A percentile compares a stretch with the other conserved stretches of the same genome.
Conservation (phyloP, 2,797 vertebrate genomes). For the Stomatorhinus walkeri region DNA sequence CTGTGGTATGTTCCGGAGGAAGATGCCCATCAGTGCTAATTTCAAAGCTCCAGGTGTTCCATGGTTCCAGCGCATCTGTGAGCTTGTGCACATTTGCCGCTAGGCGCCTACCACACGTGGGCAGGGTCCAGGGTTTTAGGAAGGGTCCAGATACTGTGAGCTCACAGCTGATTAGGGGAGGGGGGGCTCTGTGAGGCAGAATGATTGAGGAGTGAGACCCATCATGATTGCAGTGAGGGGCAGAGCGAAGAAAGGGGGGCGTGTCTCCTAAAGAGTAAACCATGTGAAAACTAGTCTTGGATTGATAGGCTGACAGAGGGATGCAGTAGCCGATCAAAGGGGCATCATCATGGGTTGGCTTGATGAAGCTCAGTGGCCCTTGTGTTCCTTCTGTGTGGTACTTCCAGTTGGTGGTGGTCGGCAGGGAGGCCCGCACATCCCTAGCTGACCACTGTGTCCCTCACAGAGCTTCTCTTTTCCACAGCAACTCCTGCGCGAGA, state of each 20-base stretch:
- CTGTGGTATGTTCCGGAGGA: not conserved
- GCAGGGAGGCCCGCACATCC: not conserved
- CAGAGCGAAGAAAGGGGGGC: not conserved
- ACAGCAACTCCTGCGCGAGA: constrained; percentile 97
- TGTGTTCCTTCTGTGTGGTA: not conserved
- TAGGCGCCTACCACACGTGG: not conserved
- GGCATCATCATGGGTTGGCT: not conserved
- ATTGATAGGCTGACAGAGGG: not conserved
- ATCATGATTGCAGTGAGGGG: not conserved
- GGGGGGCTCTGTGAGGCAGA: not conserved
- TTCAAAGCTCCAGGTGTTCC: not conserved
- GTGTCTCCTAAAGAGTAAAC: not conserved
- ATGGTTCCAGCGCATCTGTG: not conserved
- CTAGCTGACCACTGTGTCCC: not conserved
- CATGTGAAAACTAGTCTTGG: not conserved
- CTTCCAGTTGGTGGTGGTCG: not conserved
- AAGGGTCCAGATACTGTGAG: not conserved
- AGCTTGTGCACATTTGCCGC: not conserved
- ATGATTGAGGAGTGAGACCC: not conserved
- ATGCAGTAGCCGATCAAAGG: not conserved
- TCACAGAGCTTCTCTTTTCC: constrained; percentile 6
- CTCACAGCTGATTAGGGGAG: not conserved
- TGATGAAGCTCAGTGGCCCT: not conserved
- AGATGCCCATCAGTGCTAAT: not conserved
- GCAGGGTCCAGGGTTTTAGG: not conserved